Conservation (phyloP, 2,113 vertebrate genomes). For the Ophiodon elongatus region DNA sequence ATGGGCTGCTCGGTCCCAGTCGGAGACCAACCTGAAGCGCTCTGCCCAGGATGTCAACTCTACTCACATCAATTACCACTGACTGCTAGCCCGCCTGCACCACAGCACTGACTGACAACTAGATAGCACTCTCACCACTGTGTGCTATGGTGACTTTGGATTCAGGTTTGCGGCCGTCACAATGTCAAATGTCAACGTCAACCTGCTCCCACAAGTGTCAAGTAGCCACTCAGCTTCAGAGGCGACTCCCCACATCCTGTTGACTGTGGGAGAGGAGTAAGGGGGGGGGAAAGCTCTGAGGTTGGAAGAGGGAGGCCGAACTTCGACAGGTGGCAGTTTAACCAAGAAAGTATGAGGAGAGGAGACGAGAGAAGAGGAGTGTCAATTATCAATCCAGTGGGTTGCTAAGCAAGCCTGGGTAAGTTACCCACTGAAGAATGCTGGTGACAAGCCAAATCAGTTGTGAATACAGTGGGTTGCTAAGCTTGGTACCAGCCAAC, state of each 20-base stretch:
- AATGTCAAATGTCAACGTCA: conserved; percentile 62
- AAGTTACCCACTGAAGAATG: background rate
- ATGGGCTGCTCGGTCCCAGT: conserved; percentile 83
- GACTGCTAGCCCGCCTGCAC: conserved; percentile 71
- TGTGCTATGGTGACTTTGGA: conserved; percentile 68
- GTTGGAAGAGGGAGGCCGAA: conserved; percentile 12
- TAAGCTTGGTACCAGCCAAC: background rate
- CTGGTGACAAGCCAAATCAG: background rate
- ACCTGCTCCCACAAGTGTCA: conserved; percentile 70
- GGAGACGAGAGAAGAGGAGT: background rate
- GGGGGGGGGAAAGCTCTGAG: background rate
- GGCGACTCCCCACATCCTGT: conserved; percentile 39
- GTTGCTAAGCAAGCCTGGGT: background rate
- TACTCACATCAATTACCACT: conserved; percentile 82
- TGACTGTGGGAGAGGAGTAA: conserved; percentile 29
- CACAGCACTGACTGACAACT: conserved; percentile 73
- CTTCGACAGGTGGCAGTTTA: conserved; percentile 10
- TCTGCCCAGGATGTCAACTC: conserved; percentile 82
- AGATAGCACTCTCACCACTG: conserved; percentile 66
- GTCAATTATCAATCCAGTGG: conserved; percentile 3
- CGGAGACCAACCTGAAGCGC: conserved; percentile 82
- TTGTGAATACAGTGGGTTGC: background rate
- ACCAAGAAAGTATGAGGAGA: background rate
- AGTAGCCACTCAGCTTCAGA: conserved; percentile 48
- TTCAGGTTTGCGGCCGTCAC: conserved; percentile 59